A percentile compares a stretch with the other conserved stretches of the same genome.
phyloP scores from a whole-genome alignment of 2,797 vertebrate genomes.

The Basileuterus tristriatus region DNA sequence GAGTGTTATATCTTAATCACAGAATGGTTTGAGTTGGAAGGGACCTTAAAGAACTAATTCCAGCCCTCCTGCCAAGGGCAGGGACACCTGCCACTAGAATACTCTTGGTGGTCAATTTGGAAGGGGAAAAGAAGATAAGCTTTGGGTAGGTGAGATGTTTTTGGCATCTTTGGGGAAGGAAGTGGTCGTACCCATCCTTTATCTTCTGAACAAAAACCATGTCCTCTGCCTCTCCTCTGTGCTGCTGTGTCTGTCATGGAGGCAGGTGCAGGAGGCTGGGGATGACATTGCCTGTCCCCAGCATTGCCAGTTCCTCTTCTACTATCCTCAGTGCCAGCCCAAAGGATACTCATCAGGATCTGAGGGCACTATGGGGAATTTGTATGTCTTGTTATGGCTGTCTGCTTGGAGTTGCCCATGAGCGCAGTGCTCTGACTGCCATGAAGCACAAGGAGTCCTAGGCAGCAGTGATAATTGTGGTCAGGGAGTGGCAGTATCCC shows the following conservation, averaged over 20 bases:
- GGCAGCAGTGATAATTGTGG: background rate
- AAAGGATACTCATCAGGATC: background rate
- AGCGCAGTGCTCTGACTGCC: background rate
- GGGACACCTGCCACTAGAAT: background rate
- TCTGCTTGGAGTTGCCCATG: background rate
- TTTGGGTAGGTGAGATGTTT: background rate
- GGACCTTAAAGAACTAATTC: background rate
- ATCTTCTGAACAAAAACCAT: background rate
- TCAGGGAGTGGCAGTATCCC: background rate
- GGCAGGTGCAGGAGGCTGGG: background rate
- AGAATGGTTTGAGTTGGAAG: background rate
- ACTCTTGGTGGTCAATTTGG: background rate
- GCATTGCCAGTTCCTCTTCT: background rate
- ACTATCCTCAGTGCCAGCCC: background rate
- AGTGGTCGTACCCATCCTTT: background rate
- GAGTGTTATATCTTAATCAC: background rate
- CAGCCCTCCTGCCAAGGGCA: background rate
- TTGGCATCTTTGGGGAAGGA: background rate
- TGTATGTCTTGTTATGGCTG: background rate
- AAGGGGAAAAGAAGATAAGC: background rate
- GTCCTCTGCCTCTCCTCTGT: background rate
- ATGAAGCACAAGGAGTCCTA: background rate
- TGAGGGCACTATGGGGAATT: background rate
- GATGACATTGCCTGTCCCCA: background rate
- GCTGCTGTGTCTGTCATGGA: background rate